These are phyloP conservation scores for Thunnus albacares DNA, from an alignment of 2,797 vertebrate genomes.

Conservation along the genomic window DNA sequence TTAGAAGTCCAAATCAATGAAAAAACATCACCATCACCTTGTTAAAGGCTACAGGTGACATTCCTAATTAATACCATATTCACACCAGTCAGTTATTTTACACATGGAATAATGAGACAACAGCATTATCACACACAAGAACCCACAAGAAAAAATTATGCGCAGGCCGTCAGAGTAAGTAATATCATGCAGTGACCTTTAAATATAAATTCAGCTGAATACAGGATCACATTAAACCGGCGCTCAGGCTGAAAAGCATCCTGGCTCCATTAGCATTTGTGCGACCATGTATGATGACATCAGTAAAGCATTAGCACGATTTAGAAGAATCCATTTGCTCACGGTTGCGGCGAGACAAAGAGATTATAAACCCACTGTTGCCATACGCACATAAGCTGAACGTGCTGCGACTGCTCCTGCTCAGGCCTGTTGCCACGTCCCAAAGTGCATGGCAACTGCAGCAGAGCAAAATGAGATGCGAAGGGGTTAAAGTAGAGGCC, in stretches of 20 bases:
- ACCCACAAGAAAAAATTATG: neutral
- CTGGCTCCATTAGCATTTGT: slow-evolving; percentile 49
- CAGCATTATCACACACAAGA: neutral
- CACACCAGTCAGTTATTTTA: slow-evolving; percentile 12
- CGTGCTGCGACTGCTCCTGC: slow-evolving; percentile 9
- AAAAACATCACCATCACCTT: neutral
- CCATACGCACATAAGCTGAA: slow-evolving; percentile 17
- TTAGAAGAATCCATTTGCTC: slow-evolving; percentile 61
- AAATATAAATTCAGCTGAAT: slow-evolving; percentile 40
- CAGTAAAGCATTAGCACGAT: slow-evolving; percentile 49
- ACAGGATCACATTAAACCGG: slow-evolving; percentile 47
- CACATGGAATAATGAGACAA: neutral
- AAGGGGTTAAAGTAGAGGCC: slow-evolving; percentile 45
- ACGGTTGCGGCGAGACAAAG: slow-evolving; percentile 39
- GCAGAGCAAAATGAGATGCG: slow-evolving; percentile 31
- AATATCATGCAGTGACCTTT: slow-evolving; percentile 45
- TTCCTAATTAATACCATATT: neutral
- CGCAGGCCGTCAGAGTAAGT: slow-evolving; percentile 8
- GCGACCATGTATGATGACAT: slow-evolving; percentile 44
- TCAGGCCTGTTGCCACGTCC: slow-evolving; percentile 56
- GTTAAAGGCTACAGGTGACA: neutral
- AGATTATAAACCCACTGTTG: slow-evolving; percentile 41
- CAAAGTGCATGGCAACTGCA: slow-evolving; percentile 66
- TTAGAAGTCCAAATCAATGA: neutral
- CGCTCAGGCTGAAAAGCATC: slow-evolving; percentile 33